These are phyloP conservation scores for Pristionchus pacificus DNA, from an alignment of 1,140 invertebrate genomes.

Conservation along the genomic window DNA sequence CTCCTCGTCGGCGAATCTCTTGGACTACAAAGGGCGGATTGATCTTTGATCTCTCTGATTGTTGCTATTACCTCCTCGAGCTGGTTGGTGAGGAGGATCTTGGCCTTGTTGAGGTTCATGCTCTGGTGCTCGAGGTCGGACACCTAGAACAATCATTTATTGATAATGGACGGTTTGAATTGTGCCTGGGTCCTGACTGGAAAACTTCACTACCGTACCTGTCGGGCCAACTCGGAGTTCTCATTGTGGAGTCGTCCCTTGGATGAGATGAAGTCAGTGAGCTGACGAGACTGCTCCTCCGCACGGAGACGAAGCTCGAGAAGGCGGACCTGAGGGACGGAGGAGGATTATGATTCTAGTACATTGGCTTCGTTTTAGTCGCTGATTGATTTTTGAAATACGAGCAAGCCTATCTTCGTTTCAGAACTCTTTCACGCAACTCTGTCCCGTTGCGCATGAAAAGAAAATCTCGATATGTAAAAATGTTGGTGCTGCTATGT, in stretches of 20 bases:
- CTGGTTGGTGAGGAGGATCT: slow-evolving; percentile 86
- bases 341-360: no score
- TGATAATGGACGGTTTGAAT: not conserved
- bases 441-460: no score
- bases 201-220: slow-evolving; percentile 94
- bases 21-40: no score
- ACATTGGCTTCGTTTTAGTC: no score
- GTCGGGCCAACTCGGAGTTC: slow-evolving; percentile 85
- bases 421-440: no score
- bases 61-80: slow-evolving; percentile 88
- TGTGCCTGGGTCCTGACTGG: no score
- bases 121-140: not conserved
- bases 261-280: slow-evolving; percentile 87
- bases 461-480: no score
- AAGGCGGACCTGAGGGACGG: slow-evolving; percentile 61
- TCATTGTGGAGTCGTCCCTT: slow-evolving; percentile 96
- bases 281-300: slow-evolving; percentile 86
- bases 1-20: slow-evolving; percentile 92
- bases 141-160: not conserved
- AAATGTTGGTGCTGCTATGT: no score
- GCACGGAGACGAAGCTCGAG: slow-evolving; percentile 89
- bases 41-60: no score
- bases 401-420: no score
- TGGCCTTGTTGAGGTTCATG: slow-evolving; percentile 68
- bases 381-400: no score